Base-by-base conservation (phyloP, 2,113 vertebrate genomes). In the Callaeas wilsoni region DNA sequence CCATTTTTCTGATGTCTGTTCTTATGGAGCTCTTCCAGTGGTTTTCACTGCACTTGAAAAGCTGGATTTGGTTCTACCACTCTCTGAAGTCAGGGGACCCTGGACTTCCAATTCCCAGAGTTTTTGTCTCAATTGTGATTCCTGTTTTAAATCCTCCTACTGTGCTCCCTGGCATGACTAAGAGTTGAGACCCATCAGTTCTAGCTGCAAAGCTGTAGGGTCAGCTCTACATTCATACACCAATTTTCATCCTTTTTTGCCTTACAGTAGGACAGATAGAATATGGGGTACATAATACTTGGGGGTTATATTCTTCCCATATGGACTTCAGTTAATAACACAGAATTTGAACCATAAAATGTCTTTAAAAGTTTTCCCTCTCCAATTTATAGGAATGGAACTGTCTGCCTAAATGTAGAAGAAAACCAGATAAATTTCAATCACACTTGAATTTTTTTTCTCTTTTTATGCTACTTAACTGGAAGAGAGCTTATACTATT, bases 261-360 rank as follows among this genome's bases (percentile, higher is more conserved):
- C 65, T 62, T 64, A 37, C 13, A 52, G 23, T 32, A 69, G 10
- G 22, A 52, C 12, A 78, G 32, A 68, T 10, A 53, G 35, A 30
- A 44, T 53, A 59, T 6, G 47, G 42, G 42, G 25, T 44, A 60
- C 22, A 53, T 41, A 41, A 64, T 20, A 41, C 8, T 50, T 26
- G 19, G n/a, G 18, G 0, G 0, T 1, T 20, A 52, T 68, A 57
- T 37, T 13, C 53, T 79, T 65, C 21, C 32, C 41, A 23, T 37
- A 35, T 29, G 32, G 44, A 32, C 41, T 59, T 78, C 5, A 79
- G 46, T 57, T 75, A 93, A 25, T 85, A 84, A 73, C 25, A 60
- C 15, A 62, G 37, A 65, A 65, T 59, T 74, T 64, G 63, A 25
- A 69, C 42, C 35, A 67, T 39, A 63, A 91, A 69, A 81, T 20